Evolutionary conservation across 1,140 invertebrate genomes (phyloP), one percentile per base, ranked within the genome.

Genomic region (Cotesia glomerata): DNA sequence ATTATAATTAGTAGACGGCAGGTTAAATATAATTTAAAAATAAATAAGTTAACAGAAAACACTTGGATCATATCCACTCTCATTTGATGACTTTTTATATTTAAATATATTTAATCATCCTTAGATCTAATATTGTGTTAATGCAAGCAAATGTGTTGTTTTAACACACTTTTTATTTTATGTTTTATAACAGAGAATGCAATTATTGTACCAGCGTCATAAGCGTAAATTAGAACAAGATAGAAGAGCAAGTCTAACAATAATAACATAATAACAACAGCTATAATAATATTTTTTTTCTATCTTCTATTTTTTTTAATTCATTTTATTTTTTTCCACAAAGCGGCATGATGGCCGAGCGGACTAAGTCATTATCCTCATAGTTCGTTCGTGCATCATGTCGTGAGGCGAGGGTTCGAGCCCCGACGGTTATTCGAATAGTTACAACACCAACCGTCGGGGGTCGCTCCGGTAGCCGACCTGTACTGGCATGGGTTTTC

Each of bases 231-330:
- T 61, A 61, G 59, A 61, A 32, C 59, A 61, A 61, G 32, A 61
- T 61, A 11, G 11, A 18, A 61, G 59, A 61, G 7, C n/a, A 61
- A 61, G 16, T 76, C 75, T 71, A 69, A 64, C 72, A 65, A 74
- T 75, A 74, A 72, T 69, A 79, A 74, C 76, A 74, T 74, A 74
- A 75, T 74, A 76, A 73, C 75, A 79, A 75, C 67, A 72, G 73
- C 70, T 72, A 77, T 77, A 76, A 78, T 80, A 79, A 78, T 77
- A 75, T 67, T 72, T 69, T 74, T 77, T 76, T 77, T 81, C 79
- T 80, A 39, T 71, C 62, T 49, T 36, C 2, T 36, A 56, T 59
- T 26, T 11, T 62, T 51, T 71, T 63, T 69, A 67, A 56, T 70
- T 72, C 66, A 35, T 52, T 39, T 59, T 52, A 7, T 56, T 36